Evolutionary conservation across 2,113 vertebrate species (phyloP), one percentile per base, ranked within the genome.

Genomic region (Seriola quinqueradiata): DNA sequence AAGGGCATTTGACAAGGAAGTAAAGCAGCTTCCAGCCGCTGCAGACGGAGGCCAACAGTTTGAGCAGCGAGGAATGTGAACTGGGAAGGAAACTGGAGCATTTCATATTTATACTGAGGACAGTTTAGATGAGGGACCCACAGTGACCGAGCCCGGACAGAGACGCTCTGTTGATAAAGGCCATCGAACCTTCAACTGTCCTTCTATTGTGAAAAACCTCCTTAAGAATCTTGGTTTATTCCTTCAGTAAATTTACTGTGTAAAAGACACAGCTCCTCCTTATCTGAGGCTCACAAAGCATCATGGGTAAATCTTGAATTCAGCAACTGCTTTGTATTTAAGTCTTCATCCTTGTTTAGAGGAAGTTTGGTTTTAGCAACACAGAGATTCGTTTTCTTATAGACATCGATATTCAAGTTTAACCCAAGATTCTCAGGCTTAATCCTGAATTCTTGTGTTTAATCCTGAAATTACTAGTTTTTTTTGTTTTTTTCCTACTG

Each of bases 1-100:
- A 91, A 92, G 90, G 71, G 46, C 85, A 83, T 88, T 82, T 79
- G 89, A 89, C 59, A 17, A 66, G 85, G 90, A 92, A 89, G 81
- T 21, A 12, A 82, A 79, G 34, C 65, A 4, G 82, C 73, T 69
- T 77, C 70, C 64, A 67, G 81, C 44, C 28, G 1, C 19, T 36
- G 34, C 34, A 67, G 34, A 65, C 4, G 50, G 32, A 75, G 76
- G 17, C 46, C 59, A 1, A 0, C 25, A 0, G 59, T 79, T 68
- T 65, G 80, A 79, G 54, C 12, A 0, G 63, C 57, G 38, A 85
- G 73, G 80, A 78, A 77, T 83, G 34, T 54, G 44, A 59, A 21
- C 55, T 19, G 65, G 71, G 50, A 50, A 40, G 74, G 16, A 82
- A 82, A 13, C 64, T 3, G 59, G 0, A 58, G 52, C 0, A 75